Conservation (phyloP, 64 coral and sea anemone genomes). For the Pachyseris speciosa region DNA sequence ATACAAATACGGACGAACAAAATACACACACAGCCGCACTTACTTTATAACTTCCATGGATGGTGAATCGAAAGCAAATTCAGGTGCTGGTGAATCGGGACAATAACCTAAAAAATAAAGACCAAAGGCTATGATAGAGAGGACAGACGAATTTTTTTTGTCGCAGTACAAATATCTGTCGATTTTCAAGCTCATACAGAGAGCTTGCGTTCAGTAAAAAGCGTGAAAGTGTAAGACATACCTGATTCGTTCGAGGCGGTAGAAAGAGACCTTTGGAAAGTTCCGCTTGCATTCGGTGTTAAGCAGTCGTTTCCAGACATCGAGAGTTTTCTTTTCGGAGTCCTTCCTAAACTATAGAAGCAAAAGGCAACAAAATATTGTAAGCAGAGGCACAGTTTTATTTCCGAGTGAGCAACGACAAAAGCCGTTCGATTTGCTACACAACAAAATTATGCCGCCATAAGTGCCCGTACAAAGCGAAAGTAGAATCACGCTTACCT, state of each 20-base stretch:
- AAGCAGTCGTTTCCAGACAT: constrained; percentile 70
- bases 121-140: not conserved
- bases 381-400: not conserved
- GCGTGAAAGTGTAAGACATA: not conserved
- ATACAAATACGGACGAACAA: not conserved
- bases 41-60: constrained; percentile 86
- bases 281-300: constrained; percentile 52
- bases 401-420: not conserved
- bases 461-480: not conserved
- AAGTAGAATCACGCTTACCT: constrained; percentile 35
- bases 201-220: not conserved
- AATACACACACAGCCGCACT: not conserved
- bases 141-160: too few species aligned
- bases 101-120: constrained; percentile 67
- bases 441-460: constrained; percentile 16
- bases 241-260: constrained; percentile 93
- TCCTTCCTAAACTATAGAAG: constrained; percentile 76
- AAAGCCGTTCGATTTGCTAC: not conserved
- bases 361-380: not conserved
- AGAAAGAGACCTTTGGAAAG: constrained; percentile 66
- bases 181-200: not conserved
- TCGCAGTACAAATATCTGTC: not conserved
- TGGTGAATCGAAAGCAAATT: constrained; percentile 75
- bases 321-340: constrained; percentile 92
- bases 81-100: constrained; percentile 65